A percentile compares a stretch with the other conserved stretches of the same genome.
Evolutionary conservation across 30 jellyfish, hydroid and myxozoan species (phyloP).

Genomic region (Haliclystus octoradiatus): DNA sequence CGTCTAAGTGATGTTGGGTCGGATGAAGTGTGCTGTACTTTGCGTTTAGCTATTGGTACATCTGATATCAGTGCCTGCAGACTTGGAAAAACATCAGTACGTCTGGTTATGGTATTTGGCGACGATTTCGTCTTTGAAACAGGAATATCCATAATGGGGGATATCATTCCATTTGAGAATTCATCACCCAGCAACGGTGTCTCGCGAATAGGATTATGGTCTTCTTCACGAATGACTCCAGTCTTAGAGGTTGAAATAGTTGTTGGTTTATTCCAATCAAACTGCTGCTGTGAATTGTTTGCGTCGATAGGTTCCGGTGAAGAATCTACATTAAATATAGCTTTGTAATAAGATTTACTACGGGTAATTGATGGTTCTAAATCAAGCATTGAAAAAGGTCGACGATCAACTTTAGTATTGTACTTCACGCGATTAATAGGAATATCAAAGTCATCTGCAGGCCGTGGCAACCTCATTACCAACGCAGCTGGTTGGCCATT

Average conservation of each 20-base stretch:
- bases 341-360: constrained; percentile 37
- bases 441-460: too few species aligned
- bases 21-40: neutral
- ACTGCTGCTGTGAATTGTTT: too few species aligned
- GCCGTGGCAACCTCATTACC: too few species aligned
- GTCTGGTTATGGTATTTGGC: neutral
- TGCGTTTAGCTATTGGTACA: neutral
- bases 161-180: neutral
- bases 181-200: neutral
- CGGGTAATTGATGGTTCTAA: constrained; percentile 4
- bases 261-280: too few species aligned
- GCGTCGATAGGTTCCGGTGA: too few species aligned
- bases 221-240: neutral
- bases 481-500: too few species aligned
- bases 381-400: neutral
- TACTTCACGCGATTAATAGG: too few species aligned
- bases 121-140: neutral
- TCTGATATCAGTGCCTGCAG: neutral
- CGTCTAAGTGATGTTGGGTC: neutral
- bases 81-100: neutral
- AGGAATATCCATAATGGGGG: neutral
- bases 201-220: neutral
- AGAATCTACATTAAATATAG: constrained; percentile 6
- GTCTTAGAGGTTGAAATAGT: too few species aligned
- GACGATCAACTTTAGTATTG: too few species aligned